A percentile compares a stretch with the other conserved stretches of the same genome.
These are phyloP conservation scores for Theristus sp. DNA, from an alignment of 2,888 invertebrate genomes.

Conservation along the genomic window DNA sequence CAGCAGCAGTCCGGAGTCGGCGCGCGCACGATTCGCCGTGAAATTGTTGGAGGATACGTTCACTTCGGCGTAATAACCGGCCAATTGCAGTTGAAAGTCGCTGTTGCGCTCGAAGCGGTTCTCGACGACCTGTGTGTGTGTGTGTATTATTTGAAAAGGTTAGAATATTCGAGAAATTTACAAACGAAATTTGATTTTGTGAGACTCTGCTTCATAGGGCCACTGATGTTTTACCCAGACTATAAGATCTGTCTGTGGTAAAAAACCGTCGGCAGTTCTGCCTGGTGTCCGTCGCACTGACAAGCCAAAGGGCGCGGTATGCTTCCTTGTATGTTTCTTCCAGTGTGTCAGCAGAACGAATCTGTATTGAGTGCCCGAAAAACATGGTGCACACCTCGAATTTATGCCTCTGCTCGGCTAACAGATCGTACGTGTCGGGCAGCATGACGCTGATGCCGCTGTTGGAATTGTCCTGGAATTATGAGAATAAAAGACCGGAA, in stretches of 20 bases:
- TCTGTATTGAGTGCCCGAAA: neutral
- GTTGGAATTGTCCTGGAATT: conserved; percentile 56
- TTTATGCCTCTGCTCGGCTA: conserved; percentile 15
- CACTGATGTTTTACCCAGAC: too few relatives aligned
- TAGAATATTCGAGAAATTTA: too few relatives aligned
- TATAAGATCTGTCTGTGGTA: too few relatives aligned
- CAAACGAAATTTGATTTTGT: too few relatives aligned
- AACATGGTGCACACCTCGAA: neutral
- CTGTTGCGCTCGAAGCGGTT: conserved; percentile 55
- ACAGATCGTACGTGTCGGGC: conserved; percentile 39
- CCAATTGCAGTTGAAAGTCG: conserved; percentile 62
- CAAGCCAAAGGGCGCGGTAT: too few relatives aligned
- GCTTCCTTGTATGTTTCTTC: too few relatives aligned
- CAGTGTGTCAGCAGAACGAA: neutral
- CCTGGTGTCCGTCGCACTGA: too few relatives aligned
- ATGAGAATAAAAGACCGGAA: neutral
- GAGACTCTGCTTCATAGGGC: too few relatives aligned
- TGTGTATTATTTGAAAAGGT: too few relatives aligned
- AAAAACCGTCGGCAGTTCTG: too few relatives aligned
- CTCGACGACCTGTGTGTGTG: conserved; percentile 26
- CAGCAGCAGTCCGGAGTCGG: conserved; percentile 18
- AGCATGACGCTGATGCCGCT: conserved; percentile 72
- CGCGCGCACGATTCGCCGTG: conserved; percentile 59
- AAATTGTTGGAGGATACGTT: conserved; percentile 70
- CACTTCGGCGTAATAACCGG: conserved; percentile 75